Conservation (phyloP, 1,140 invertebrate genomes). For the Gonioctena quinquepunctata region DNA sequence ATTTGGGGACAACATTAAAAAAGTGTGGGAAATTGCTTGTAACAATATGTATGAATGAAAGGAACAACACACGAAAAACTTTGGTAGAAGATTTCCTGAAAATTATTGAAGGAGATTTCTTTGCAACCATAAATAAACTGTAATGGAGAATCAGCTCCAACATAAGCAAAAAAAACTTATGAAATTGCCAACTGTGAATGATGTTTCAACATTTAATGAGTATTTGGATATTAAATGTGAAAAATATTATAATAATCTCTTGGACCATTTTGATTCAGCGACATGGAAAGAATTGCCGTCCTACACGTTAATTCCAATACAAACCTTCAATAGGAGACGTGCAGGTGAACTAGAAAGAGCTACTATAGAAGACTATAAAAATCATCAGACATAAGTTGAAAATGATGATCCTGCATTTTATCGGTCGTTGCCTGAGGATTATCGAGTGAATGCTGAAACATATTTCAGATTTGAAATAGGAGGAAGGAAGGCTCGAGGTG, state of each 20-base stretch:
- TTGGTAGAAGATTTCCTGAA: conserved; percentile 9
- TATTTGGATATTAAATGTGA: neutral
- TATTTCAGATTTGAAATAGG: conserved; percentile 2
- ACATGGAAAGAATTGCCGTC: neutral
- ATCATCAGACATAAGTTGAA: neutral
- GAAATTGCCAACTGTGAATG: neutral
- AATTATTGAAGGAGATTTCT: neutral
- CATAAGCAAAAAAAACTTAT: conserved; percentile 3
- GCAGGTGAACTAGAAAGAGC: conserved; percentile 14
- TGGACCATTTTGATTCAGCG: neutral
- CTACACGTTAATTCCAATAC: neutral
- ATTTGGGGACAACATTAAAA: neutral
- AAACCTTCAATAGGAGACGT: conserved; percentile 2
- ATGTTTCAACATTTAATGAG: neutral
- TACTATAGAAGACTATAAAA: neutral
- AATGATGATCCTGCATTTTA: too few species aligned
- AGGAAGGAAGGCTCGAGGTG: neutral
- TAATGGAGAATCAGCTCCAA: conserved; percentile 1
- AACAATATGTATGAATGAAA: neutral
- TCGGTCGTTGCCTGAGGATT: too few species aligned
- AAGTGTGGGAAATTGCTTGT: neutral
- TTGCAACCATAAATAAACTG: neutral
- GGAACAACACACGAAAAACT: neutral
- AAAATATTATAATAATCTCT: neutral
- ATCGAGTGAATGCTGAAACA: too few species aligned